Conservation (phyloP, 2,888 invertebrate genomes). For the Thumatha senex region DNA sequence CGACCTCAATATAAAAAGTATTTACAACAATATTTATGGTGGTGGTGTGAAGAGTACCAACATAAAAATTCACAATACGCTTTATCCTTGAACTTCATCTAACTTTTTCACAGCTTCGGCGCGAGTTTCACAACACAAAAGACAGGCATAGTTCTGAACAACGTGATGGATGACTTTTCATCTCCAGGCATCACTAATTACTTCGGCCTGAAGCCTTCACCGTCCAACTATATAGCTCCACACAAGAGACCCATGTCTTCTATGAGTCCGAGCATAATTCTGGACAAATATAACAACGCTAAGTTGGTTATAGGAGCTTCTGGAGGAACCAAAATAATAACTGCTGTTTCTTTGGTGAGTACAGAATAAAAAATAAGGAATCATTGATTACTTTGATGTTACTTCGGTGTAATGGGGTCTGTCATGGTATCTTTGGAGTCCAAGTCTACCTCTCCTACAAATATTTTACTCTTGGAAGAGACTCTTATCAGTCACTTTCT, state of each 20-base stretch:
- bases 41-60: no score
- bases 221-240: slow-evolving; percentile 90
- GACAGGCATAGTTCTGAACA: slow-evolving; percentile 96
- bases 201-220: slow-evolving; percentile 89
- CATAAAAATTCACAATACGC: no score
- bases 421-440: neutral
- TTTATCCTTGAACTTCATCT: no score
- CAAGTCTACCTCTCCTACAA: no score
- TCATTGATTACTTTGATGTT: neutral
- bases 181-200: slow-evolving; percentile 87
- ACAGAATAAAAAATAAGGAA: no score
- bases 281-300: slow-evolving; percentile 86
- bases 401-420: neutral
- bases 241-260: slow-evolving; percentile 94
- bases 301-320: slow-evolving; percentile 91
- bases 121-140: slow-evolving; percentile 89
- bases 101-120: slow-evolving; percentile 86
- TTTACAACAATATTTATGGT: no score
- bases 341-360: slow-evolving; percentile 86
- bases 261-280: slow-evolving; percentile 92
- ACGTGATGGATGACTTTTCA: slow-evolving; percentile 98
- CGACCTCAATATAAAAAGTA: no score
- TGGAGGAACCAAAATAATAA: slow-evolving; percentile 92
- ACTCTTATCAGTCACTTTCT: no score
- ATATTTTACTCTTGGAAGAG: no score